These are phyloP conservation scores for Fregetta grallaria DNA, from an alignment of 2,113 vertebrate species.

Conservation along the genomic window DNA sequence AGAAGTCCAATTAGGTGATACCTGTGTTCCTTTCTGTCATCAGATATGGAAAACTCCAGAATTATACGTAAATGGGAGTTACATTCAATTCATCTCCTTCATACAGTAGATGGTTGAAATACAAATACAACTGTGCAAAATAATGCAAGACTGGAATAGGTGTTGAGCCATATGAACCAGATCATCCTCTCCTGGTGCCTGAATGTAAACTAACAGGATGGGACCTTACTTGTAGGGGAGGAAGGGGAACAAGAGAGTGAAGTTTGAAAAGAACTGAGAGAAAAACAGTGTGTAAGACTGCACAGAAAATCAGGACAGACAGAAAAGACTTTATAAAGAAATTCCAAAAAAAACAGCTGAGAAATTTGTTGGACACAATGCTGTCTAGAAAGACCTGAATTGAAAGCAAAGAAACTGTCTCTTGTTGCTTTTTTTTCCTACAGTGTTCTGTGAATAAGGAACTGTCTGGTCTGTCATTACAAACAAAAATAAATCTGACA, in stretches of 20 bases:
- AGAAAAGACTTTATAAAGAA: not conserved
- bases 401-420: not conserved
- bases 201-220: not conserved
- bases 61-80: not conserved
- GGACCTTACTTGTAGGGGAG: not conserved
- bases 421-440: not conserved
- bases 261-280: not conserved
- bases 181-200: not conserved
- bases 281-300: not conserved
- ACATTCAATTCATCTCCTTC: not conserved
- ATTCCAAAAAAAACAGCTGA: not conserved
- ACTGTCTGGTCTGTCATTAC: not conserved
- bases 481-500: not conserved
- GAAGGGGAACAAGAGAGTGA: not conserved
- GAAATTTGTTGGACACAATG: not conserved
- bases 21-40: not conserved
- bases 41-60: not conserved
- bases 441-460: not conserved
- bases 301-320: not conserved
- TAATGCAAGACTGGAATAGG: not conserved
- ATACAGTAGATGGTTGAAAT: not conserved
- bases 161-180: not conserved
- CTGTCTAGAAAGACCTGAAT: not conserved
- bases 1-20: not conserved
- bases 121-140: not conserved